Evolutionary conservation across 2,888 invertebrate genomes (phyloP), one percentile per base, ranked within the genome.

Genomic region (Alentia gelatinosa): DNA sequence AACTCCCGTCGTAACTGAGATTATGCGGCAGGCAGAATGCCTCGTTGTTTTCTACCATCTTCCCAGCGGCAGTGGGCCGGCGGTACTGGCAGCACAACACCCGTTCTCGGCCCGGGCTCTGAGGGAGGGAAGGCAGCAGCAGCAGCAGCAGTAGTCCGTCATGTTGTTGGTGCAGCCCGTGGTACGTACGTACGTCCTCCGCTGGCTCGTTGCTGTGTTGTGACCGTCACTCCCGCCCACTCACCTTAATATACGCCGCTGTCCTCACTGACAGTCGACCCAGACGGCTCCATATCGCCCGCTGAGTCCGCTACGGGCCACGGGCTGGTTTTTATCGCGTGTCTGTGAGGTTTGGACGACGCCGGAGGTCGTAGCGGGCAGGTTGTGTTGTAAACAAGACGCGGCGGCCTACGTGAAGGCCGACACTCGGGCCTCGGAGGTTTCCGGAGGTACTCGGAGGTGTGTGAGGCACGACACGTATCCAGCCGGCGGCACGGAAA

Each of bases 11-110:
- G 30, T 86, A 86, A 12, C 86, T 86, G 15, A 86, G 50, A 19
- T 86, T 86, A 30, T 86, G 42, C 7, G 86, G 86, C 33, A 86
- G 50, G 47, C 86, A 42, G 47, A 86, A 86, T 5, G n/a, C 30
- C 15, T 30, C 86, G n/a, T 42, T 86, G 86, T 86, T 86, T 86
- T 86, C 86, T 86, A 86, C 86, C 86, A 86, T 86, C 3, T 1
- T 79, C 1, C 4, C 15, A 30, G 12, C 33, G 26, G 12, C 68
- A 30, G 1, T 47, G 47, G 30, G 12, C 1, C 30, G 26, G 33
- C 68, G 5, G 26, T 26, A 3, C 33, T 30, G 68, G 12, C 33
- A 12, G n/a, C 68, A 30, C 68, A 26, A 26, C 68, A 68, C 30
- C 12, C 12, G 26, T 30, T 26, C 68, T 12, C 47, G 7, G 47